Conservation (phyloP, 2,797 vertebrate species). For the Carcharodon carcharias region DNA sequence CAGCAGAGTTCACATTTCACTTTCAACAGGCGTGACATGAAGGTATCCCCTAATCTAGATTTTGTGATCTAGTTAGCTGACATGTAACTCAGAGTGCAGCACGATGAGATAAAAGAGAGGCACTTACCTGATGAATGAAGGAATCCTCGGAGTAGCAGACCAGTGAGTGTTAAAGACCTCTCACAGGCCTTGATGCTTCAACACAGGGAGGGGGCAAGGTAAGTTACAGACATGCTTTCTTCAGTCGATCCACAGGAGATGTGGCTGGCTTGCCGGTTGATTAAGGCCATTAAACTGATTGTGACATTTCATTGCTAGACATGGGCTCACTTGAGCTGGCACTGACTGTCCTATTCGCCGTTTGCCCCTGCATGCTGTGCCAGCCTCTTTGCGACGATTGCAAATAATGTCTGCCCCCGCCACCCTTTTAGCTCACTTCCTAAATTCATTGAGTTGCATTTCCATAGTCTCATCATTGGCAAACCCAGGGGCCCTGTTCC, state of each 20-base stretch:
- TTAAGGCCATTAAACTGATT: not conserved
- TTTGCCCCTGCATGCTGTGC: not conserved
- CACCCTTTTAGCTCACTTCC: not conserved
- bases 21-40: not conserved
- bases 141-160: not conserved
- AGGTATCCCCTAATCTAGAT: not conserved
- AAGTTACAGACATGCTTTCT: not conserved
- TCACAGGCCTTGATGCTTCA: not conserved
- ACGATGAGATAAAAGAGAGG: not conserved
- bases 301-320: no score
- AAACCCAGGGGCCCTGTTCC: not conserved
- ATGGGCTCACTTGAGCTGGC: not conserved
- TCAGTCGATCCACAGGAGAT: not conserved
- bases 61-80: not conserved
- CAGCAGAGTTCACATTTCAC: not conserved
- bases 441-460: not conserved
- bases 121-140: not conserved
- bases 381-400: not conserved
- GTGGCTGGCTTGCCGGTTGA: not conserved
- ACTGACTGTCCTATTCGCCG: not conserved
- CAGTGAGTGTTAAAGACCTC: not conserved
- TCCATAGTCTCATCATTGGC: not conserved
- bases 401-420: not conserved
- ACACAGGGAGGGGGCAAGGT: not conserved
- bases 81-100: not conserved